Base-by-base conservation (phyloP, 1,140 invertebrate genomes). In the Berghia stephanieae region DNA sequence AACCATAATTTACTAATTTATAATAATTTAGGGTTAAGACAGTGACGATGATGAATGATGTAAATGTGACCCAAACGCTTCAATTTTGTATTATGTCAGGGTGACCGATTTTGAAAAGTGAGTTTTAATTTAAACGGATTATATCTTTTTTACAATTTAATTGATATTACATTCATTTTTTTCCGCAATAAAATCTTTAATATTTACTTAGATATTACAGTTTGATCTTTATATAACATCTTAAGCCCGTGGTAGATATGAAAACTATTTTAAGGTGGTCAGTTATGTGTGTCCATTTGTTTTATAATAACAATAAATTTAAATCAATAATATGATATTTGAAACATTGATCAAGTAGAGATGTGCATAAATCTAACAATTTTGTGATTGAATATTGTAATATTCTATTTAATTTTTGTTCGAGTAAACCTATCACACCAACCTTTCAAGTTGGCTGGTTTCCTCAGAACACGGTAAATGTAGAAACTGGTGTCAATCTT, bases 401-500 rank as follows among this genome's bases (percentile, higher is more conserved):
- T n/a, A n/a, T n/a, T n/a, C n/a, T n/a, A 49, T 13, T 13, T 13
- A 49, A 49, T 49, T 52, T 52, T 18, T 52, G 1, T 1, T 24
- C 66, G 4, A n/a, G 18, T 40, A 10, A 4, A 2, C 1, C 49
- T 34, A 27, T 52, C 0, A 31, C 57, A 74, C 78, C 76, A 55
- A 79, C 74, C 10, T 63, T 79, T 79, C 2, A 81, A 16, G 46
- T 13, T 77, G 70, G 52, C 44, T 42, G 75, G 75, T 49, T 74
- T 69, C 60, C 70, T 70, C 63, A 75, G 4, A 36, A 77, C n/a
- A 36, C 42, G 46, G 63, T 69, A 42, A 18, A 72, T 49, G 16
- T 77, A 63, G 16, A 80, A 42, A 27, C 27, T 70, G 55, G 36
- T 16, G 31, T 60, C 67, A 24, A 66, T 18, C 31, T 66, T 71